phyloP scores from a whole-genome alignment of 2,113 vertebrate genomes.

The Strix uralensis region DNA sequence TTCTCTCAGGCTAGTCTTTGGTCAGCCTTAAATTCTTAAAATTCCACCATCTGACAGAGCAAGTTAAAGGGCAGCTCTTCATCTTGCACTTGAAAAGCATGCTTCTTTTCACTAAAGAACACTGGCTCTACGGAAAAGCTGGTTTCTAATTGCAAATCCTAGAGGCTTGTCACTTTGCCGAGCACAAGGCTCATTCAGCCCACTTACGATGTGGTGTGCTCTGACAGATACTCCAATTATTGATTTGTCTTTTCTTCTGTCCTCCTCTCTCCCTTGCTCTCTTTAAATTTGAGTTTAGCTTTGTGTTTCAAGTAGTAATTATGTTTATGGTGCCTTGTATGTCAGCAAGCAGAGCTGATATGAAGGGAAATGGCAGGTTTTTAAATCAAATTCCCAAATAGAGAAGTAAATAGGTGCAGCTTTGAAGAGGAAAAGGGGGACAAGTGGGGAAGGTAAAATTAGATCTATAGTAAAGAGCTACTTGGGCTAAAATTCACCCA shows the following conservation, averaged over 20 bases:
- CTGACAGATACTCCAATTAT: neutral
- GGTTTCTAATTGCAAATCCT: neutral
- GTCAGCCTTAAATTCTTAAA: constrained; percentile 67
- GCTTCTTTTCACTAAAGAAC: neutral
- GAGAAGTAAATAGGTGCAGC: neutral
- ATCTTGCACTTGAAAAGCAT: constrained; percentile 10
- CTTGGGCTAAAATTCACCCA: neutral
- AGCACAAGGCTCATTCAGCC: neutral
- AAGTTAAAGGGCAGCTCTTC: constrained; percentile 31
- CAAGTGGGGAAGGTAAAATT: neutral
- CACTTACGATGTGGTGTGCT: neutral
- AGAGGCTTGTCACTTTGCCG: neutral
- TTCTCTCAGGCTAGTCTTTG: constrained; percentile 55
- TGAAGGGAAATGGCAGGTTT: neutral
- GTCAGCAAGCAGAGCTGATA: neutral
- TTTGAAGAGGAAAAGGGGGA: neutral
- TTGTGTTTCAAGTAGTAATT: neutral
- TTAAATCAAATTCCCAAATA: neutral
- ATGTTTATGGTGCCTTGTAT: neutral
- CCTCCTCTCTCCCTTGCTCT: neutral
- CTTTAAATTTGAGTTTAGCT: neutral
- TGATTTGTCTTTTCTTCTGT: neutral
- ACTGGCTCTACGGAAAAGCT: neutral
- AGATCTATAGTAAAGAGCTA: neutral
- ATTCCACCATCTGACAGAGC: constrained; percentile 61